A percentile compares a stretch with the other conserved stretches of the same genome.
phyloP scores from a whole-genome alignment of 1,140 invertebrate genomes.

The Sesamia nonagrioides region DNA sequence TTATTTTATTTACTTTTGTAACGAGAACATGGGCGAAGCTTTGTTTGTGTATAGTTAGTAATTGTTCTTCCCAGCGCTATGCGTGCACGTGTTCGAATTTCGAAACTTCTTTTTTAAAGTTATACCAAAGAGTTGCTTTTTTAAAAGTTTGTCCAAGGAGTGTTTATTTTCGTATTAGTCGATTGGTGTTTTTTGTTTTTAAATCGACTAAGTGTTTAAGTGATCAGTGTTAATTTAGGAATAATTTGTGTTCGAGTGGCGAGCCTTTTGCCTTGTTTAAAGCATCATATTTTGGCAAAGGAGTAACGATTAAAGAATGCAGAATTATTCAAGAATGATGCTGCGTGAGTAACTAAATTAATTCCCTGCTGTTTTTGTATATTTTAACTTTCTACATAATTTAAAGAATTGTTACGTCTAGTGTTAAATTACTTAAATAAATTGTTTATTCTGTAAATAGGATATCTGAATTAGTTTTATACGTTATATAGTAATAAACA shows the following conservation, averaged over 20 bases:
- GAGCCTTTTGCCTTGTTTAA: slow-evolving; percentile 6
- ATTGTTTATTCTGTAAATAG: too few relatives aligned
- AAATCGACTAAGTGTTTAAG: slow-evolving; percentile 15
- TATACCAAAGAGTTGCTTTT: too few relatives aligned
- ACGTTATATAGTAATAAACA: too few relatives aligned
- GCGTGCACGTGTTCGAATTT: slow-evolving; percentile 44
- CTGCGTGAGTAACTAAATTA: neutral
- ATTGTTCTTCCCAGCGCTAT: slow-evolving; percentile 21
- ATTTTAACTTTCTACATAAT: neutral
- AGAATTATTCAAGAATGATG: slow-evolving; percentile 17
- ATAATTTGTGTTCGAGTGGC: neutral
- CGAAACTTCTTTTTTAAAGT: too few relatives aligned
- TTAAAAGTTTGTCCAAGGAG: neutral
- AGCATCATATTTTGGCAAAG: slow-evolving; percentile 38
- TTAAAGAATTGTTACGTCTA: neutral
- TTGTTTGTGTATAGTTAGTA: slow-evolving; percentile 43
- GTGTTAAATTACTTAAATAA: too few relatives aligned
- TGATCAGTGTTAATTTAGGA: slow-evolving; percentile 24
- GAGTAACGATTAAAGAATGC: neutral
- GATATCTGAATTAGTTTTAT: too few relatives aligned
- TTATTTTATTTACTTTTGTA: slow-evolving; percentile 52
- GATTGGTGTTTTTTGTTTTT: slow-evolving; percentile 31
- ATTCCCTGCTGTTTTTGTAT: neutral
- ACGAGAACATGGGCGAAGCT: slow-evolving; percentile 24
- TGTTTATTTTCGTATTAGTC: slow-evolving; percentile 16